A percentile compares a stretch with the other conserved stretches of the same genome.
phyloP scores from a whole-genome alignment of 2,797 vertebrate genomes.

The Coendou prehensilis region DNA sequence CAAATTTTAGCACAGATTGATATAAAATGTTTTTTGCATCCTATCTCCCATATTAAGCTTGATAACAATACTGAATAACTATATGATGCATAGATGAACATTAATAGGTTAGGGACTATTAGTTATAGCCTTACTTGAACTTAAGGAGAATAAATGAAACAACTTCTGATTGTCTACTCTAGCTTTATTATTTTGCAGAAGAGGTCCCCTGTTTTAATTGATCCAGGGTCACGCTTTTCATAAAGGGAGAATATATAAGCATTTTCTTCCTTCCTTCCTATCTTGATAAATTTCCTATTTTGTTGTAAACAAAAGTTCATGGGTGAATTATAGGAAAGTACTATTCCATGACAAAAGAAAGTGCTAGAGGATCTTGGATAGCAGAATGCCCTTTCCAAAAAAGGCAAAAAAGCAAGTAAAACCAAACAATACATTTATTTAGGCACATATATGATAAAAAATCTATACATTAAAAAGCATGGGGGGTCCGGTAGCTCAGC shows the following conservation, averaged over 20 bases:
- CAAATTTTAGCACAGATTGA: background rate
- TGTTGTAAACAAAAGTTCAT: background rate
- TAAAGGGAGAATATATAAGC: background rate
- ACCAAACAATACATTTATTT: background rate
- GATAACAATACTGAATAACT: background rate
- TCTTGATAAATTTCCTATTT: constrained; percentile 15
- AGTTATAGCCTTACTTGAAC: background rate
- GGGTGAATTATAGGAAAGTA: background rate
- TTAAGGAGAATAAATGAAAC: background rate
- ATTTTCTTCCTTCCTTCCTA: background rate
- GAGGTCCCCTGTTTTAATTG: background rate
- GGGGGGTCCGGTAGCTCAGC: too few relatives aligned
- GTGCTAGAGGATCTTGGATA: background rate
- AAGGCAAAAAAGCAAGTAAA: constrained; percentile 35
- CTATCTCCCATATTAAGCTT: background rate
- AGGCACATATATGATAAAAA: background rate
- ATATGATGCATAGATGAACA: background rate
- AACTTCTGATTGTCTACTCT: background rate
- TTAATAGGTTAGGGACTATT: background rate
- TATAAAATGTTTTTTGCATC: background rate
- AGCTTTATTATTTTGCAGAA: background rate
- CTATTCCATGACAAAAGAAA: constrained; percentile 9
- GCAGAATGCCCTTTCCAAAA: background rate
- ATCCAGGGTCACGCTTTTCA: background rate
- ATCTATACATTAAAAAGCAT: constrained; percentile 1